Conservation (phyloP, 2,113 vertebrate genomes). For the Proteles cristata region DNA sequence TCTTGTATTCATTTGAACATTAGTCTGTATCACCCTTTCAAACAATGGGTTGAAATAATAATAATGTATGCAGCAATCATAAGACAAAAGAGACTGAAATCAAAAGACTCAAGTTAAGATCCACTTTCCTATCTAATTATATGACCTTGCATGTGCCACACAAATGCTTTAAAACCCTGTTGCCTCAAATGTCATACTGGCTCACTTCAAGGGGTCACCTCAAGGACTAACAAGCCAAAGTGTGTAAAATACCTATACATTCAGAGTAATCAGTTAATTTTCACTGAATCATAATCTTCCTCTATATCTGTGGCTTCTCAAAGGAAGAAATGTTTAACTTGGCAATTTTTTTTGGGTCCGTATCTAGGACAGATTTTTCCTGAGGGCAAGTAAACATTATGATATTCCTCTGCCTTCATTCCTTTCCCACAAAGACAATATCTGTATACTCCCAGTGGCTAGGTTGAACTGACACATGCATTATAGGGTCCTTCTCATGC, state of each 20-base stretch:
- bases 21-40: not conserved
- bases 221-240: not conserved
- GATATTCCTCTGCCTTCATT: not conserved
- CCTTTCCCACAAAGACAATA: not conserved
- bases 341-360: not conserved
- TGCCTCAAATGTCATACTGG: not conserved
- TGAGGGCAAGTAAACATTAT: not conserved
- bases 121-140: not conserved
- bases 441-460: not conserved
- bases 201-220: not conserved
- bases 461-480: not conserved
- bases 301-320: not conserved
- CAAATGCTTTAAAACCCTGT: not conserved
- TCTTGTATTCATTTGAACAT: not conserved
- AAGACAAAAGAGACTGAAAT: not conserved
- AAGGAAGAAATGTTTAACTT: constrained; percentile 11
- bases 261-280: not conserved
- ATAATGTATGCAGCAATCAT: not conserved
- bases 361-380: constrained; percentile 19
- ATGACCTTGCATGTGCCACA: not conserved
- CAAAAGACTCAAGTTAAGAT: not conserved
- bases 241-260: not conserved
- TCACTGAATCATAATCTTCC: not conserved
- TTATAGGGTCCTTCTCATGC: not conserved
- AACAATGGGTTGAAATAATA: not conserved